Conservation (phyloP, 2,113 vertebrate genomes). For the Actenoides hombroni region DNA sequence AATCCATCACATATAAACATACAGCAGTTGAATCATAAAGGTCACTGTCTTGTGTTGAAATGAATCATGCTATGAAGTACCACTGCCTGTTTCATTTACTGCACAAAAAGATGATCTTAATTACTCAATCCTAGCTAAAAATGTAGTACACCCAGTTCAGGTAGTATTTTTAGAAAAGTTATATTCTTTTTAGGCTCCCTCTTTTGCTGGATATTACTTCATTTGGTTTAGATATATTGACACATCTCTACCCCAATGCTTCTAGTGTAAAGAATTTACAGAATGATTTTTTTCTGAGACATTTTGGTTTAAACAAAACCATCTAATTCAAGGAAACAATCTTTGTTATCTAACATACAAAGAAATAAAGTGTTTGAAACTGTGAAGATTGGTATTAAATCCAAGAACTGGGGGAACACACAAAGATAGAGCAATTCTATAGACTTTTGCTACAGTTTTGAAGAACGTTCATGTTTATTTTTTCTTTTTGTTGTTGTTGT, state of each 20-base stretch:
- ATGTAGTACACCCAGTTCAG: background rate
- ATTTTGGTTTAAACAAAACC: background rate
- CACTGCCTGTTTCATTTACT: background rate
- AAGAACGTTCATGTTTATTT: constrained; percentile 56
- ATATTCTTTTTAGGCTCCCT: background rate
- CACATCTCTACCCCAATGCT: background rate
- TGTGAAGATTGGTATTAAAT: background rate
- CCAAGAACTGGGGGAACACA: background rate
- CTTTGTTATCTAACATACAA: background rate
- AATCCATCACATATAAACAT: background rate
- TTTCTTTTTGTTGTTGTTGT: background rate
- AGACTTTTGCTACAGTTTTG: background rate
- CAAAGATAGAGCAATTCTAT: background rate
- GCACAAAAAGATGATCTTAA: background rate
- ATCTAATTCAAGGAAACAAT: background rate
- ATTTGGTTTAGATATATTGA: background rate
- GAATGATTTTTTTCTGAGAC: too few relatives aligned
- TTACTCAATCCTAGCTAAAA: background rate
- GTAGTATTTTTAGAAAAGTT: background rate
- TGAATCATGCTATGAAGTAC: background rate
- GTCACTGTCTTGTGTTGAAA: background rate
- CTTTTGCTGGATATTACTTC: background rate
- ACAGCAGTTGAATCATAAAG: constrained; percentile 34
- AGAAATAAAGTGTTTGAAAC: background rate
- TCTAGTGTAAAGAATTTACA: too few relatives aligned